A percentile compares a stretch with the other conserved stretches of the same genome.
Conservation (phyloP, 1,140 invertebrate species). For the Cryptotermes secundus region DNA sequence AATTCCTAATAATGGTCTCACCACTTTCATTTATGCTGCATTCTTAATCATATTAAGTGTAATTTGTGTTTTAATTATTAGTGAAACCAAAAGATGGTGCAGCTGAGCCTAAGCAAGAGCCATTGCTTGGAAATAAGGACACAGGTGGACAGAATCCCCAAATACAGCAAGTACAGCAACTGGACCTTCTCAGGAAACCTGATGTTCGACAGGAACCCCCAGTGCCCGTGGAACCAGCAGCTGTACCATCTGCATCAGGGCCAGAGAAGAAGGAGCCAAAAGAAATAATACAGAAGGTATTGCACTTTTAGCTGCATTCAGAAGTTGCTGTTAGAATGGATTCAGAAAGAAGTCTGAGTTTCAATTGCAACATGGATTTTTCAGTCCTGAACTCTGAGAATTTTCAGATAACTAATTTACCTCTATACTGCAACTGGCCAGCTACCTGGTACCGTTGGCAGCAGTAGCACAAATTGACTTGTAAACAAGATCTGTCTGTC, state of each 20-base stretch:
- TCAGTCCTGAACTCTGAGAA: too few species aligned
- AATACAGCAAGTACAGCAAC: background rate
- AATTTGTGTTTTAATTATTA: background rate
- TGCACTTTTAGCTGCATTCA: background rate
- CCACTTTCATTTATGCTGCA: too few species aligned
- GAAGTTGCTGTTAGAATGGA: too few species aligned
- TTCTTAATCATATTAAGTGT: too few species aligned
- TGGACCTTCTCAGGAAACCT: background rate
- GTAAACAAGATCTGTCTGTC: too few species aligned
- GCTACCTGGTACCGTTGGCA: too few species aligned
- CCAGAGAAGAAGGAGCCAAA: conserved; percentile 10
- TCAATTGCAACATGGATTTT: too few species aligned
- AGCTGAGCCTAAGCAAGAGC: background rate
- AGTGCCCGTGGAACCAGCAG: conserved; percentile 51
- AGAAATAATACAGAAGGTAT: background rate
- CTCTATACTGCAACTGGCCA: too few species aligned
- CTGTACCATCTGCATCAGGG: background rate
- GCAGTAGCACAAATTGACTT: too few species aligned
- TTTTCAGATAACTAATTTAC: too few species aligned
- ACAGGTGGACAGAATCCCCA: background rate
- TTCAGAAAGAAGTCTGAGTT: too few species aligned
- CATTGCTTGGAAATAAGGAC: background rate
- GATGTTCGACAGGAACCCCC: conserved; percentile 51
- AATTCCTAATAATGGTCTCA: too few species aligned
- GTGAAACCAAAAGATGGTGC: background rate